Conservation (phyloP, 2,113 vertebrate species). For the Misgurnus anguillicaudatus region DNA sequence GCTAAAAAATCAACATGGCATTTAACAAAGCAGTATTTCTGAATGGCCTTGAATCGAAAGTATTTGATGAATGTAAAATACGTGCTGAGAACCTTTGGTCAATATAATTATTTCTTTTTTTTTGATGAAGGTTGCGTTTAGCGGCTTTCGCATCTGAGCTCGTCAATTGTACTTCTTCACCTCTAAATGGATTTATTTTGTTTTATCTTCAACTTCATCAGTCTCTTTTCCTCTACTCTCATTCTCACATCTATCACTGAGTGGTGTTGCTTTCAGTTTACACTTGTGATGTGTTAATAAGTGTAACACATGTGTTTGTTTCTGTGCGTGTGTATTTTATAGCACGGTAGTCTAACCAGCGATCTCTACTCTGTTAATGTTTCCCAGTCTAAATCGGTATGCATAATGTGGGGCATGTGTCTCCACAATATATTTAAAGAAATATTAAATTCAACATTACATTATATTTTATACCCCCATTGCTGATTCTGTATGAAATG, state of each 20-base stretch:
- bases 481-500: too few species aligned
- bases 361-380: not conserved
- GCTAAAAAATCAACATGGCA: too few species aligned
- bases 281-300: slow-evolving; percentile 22
- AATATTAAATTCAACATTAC: too few species aligned
- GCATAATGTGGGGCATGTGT: not conserved
- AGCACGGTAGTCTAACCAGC: not conserved
- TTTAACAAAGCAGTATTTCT: too few species aligned
- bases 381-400: slow-evolving; percentile 3
- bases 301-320: not conserved
- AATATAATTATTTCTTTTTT: too few species aligned
- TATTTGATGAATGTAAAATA: too few species aligned
- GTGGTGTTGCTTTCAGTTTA: not conserved
- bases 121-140: too few species aligned
- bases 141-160: too few species aligned
- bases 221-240: not conserved
- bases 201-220: not conserved
- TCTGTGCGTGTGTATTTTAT: not conserved
- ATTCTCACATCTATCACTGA: not conserved
- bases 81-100: too few species aligned
- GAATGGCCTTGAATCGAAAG: too few species aligned
- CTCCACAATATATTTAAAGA: not conserved
- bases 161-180: not conserved
- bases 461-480: too few species aligned
- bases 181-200: not conserved